phyloP scores from a whole-genome alignment of 2,888 invertebrate species.

The Leucophenga montana region DNA sequence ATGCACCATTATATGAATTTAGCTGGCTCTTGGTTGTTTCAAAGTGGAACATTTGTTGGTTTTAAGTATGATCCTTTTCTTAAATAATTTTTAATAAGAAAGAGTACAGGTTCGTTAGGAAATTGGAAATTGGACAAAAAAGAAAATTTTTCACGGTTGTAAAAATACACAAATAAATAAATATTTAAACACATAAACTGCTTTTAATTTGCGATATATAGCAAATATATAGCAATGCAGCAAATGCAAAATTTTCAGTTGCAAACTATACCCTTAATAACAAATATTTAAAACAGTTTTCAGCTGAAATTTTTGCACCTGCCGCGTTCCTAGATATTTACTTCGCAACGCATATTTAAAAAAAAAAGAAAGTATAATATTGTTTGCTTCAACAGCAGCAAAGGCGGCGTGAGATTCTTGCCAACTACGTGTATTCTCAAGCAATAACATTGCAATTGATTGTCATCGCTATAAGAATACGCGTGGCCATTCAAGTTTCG shows the following conservation, averaged over 20 bases:
- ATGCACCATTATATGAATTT: no score
- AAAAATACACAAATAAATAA: not conserved
- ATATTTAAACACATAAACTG: not conserved
- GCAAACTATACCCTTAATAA: not conserved
- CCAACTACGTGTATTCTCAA: conserved; percentile 99
- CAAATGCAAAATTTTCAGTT: conserved; percentile 17
- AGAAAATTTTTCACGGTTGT: no score
- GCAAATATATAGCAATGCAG: conserved; percentile 14
- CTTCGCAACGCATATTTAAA: not conserved
- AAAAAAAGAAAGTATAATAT: not conserved
- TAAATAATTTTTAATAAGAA: no score
- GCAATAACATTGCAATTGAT: conserved; percentile 97
- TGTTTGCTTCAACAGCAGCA: not conserved
- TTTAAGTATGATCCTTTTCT: no score
- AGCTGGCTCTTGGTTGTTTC: no score
- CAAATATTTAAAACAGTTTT: not conserved
- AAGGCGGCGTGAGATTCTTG: conserved; percentile 76
- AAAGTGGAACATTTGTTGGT: no score
- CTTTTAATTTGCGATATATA: not conserved
- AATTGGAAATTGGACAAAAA: no score
- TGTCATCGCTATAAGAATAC: conserved; percentile 99
- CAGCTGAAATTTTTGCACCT: conserved; percentile 16
- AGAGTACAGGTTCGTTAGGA: no score
- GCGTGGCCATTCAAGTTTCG: conserved; percentile 90
- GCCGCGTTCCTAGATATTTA: conserved; percentile 16